Conservation (phyloP, 2,113 vertebrate genomes). For the Cinclus mexicanus region DNA sequence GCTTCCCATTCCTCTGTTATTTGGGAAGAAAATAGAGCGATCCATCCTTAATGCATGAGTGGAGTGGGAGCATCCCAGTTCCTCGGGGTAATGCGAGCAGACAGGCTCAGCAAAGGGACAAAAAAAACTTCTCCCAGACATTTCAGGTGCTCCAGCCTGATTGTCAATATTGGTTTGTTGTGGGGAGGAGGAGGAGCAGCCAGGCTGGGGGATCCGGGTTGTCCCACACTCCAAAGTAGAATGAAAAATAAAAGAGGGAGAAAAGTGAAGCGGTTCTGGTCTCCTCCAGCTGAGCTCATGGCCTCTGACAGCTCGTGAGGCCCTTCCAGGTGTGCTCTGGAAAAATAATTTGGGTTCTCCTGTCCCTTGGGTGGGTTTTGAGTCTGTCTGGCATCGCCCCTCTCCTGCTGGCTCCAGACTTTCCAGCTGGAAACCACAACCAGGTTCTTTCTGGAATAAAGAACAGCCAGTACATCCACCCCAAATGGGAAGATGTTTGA, state of each 20-base stretch:
- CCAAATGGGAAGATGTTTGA: rapidly evolving
- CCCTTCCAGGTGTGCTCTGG: background rate
- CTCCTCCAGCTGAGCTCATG: background rate
- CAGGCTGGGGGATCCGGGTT: rapidly evolving
- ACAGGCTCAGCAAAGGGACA: background rate
- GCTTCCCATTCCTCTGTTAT: constrained; percentile 25
- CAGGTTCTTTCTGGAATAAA: rapidly evolving
- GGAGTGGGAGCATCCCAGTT: background rate
- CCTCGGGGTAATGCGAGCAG: background rate
- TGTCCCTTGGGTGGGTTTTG: background rate
- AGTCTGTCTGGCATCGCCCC: background rate
- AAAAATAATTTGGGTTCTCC: background rate
- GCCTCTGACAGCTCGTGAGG: background rate
- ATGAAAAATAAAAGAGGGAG: background rate
- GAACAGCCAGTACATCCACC: background rate
- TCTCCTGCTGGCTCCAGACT: rapidly evolving
- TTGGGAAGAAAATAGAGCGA: constrained; percentile 5
- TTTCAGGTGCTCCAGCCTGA: background rate
- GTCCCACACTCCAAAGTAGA: rapidly evolving
- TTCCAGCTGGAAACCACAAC: rapidly evolving
- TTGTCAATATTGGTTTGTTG: rapidly evolving
- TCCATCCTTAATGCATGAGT: constrained; percentile 22
- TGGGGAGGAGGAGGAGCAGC: background rate
- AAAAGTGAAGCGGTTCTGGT: background rate
- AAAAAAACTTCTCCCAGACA: background rate